Percentiles rank a stretch among this genome's conserved stretches.
Conservation (phyloP, 92 coral and sea anemone species). For the Paramuricea clavata region DNA sequence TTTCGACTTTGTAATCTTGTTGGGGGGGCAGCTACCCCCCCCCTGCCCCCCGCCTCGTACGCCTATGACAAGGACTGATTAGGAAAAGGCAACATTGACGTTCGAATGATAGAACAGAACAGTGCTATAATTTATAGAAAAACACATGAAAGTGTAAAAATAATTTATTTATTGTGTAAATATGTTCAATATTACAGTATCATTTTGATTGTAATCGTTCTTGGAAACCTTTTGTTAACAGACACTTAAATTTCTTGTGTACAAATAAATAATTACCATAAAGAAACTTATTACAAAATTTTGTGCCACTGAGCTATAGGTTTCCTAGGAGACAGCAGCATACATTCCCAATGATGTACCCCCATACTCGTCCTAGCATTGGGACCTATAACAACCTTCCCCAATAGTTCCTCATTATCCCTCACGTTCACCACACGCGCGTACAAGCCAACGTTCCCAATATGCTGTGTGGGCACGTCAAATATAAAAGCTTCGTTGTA, state of each 20-base stretch:
- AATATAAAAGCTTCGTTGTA: conserved; percentile 99
- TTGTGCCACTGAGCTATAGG: conserved; percentile 99
- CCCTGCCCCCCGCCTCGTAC: no score
- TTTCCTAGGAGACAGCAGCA: conserved; percentile 97
- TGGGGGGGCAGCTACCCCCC: no score
- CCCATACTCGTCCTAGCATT: conserved; percentile 90
- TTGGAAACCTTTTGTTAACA: not conserved
- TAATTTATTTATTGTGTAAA: no score
- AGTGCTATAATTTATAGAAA: no score
- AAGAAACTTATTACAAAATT: not conserved
- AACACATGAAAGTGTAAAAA: no score
- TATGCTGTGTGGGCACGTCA: conserved; percentile 92
- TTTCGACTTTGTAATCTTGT: no score
- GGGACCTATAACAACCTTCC: conserved; percentile 90
- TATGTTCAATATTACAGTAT: no score
- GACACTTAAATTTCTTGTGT: not conserved
- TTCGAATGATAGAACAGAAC: no score
- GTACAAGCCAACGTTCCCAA: conserved; percentile 93
- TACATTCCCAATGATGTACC: conserved; percentile 97
- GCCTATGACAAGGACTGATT: no score
- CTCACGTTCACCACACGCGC: conserved; percentile 84
- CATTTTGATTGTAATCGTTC: no score
- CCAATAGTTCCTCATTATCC: conserved; percentile 68
- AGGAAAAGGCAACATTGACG: no score
- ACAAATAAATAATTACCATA: not conserved